Base-by-base conservation (phyloP, 2,113 vertebrate genomes). In the Gambusia affinis region DNA sequence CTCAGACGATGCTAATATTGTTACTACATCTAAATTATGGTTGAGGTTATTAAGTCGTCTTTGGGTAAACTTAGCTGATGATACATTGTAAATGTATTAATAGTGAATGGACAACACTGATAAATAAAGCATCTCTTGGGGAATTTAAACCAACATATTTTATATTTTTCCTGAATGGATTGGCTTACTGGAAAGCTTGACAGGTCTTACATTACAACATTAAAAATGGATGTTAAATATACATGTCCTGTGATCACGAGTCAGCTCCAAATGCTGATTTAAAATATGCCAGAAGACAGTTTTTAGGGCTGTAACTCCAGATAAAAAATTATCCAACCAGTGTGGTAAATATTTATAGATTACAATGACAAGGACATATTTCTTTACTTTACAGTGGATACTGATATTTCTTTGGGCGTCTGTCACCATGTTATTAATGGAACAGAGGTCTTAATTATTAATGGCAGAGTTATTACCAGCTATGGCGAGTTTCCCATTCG, bases 391-490 rank as follows among this genome's bases (percentile, higher is more conserved):
- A 27, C 74, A 64, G 71, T 80, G 69, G 71, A 75, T 76, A 33
- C 62, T 82, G 86, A 88, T 89, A 31, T 90, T 85, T 92, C 79
- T 80, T 17, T 64, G 73, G 64, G 67, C 12, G 4, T 60, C 60
- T 76, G 70, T 73, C 71, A 63, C 67, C 60, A 4, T 68, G 60
- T 88, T 88, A 90, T 88, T 83, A 91, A 89, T 90, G 89, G 85
- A 84, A 80, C 73, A 76, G 82, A 75, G 35, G 64, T 73, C 73
- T 90, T 73, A 88, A 92, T 88, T 89, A 90, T 93, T 92, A 85
- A 93, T 88, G 42, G 60, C 67, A 70, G 75, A 28, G 60, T 91
- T 91, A 91, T 89, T 91, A 92, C 89, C 82, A 82, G 77, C 88
- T 79, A 57, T 60, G 84, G 65, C 10, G 37, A 28, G 79, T 83